A percentile compares a stretch with the other conserved stretches of the same genome.
phyloP scores from a whole-genome alignment of 2,888 invertebrate genomes.

The Gnatocerus cornutus region DNA sequence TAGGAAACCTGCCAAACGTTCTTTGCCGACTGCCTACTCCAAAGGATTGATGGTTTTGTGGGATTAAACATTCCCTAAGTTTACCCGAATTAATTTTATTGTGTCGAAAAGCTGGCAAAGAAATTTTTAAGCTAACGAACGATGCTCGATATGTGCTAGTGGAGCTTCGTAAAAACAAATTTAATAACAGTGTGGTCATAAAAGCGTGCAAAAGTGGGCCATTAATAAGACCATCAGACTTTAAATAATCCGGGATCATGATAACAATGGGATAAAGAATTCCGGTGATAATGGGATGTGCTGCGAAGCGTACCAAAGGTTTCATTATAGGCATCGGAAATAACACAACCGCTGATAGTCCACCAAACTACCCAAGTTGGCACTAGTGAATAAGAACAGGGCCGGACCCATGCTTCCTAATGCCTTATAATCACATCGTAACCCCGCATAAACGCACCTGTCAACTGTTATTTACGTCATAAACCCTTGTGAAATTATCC shows the following conservation, averaged over 20 bases:
- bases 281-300: constrained; percentile 62
- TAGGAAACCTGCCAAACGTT: constrained; percentile 34
- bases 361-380: constrained; percentile 45
- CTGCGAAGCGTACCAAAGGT: constrained; percentile 58
- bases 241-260: constrained; percentile 62
- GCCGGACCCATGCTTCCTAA: constrained; percentile 28
- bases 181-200: constrained; percentile 60
- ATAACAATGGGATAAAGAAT: constrained; percentile 64
- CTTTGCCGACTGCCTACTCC: constrained; percentile 22
- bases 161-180: constrained; percentile 61
- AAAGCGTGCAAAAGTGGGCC: constrained; percentile 60
- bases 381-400: constrained; percentile 30
- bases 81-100: constrained; percentile 17
- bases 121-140: neutral
- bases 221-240: constrained; percentile 64
- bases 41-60: constrained; percentile 28
- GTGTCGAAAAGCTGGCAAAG: neutral
- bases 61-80: constrained; percentile 22
- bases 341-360: constrained; percentile 56
- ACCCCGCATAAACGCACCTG: constrained; percentile 43
- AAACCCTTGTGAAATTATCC: constrained; percentile 34
- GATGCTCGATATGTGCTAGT: too few relatives aligned
- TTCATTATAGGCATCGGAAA: constrained; percentile 61
- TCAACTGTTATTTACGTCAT: constrained; percentile 41
- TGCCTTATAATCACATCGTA: constrained; percentile 44